These are phyloP conservation scores for Formica aserva DNA, from an alignment of 2,888 invertebrate species.

Conservation along the genomic window DNA sequence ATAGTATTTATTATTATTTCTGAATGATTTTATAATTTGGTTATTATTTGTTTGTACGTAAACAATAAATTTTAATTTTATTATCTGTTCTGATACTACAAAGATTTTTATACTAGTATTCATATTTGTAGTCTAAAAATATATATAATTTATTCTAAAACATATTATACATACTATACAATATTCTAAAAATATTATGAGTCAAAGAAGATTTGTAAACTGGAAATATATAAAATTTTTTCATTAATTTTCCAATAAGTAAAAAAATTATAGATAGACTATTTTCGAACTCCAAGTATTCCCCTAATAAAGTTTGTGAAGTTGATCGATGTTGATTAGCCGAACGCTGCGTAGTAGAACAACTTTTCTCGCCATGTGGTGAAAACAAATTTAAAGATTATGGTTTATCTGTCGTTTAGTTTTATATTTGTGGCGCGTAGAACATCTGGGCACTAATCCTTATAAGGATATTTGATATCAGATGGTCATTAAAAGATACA, in stretches of 20 bases:
- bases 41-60: no score
- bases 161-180: not conserved
- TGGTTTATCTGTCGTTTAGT: not conserved
- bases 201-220: not conserved
- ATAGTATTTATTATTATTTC: no score
- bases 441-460: not conserved
- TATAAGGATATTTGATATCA: not conserved
- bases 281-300: not conserved
- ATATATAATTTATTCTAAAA: not conserved
- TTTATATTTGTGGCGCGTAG: not conserved
- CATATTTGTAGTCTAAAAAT: not conserved
- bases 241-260: not conserved
- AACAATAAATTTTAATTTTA: no score
- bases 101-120: not conserved
- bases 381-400: not conserved
- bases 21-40: no score
- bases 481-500: not conserved
- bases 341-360: not conserved
- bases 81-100: no score
- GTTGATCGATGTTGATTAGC: slow-evolving; percentile 38
- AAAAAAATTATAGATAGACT: slow-evolving; percentile 28
- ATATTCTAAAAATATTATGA: not conserved
- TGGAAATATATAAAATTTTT: not conserved
- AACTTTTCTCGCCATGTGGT: not conserved
- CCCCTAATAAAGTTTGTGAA: slow-evolving; percentile 29